These are phyloP conservation scores for Chrysaora quinquecirrha DNA, from an alignment of 30 jellyfish, hydroid and myxozoan species.

Conservation along the genomic window DNA sequence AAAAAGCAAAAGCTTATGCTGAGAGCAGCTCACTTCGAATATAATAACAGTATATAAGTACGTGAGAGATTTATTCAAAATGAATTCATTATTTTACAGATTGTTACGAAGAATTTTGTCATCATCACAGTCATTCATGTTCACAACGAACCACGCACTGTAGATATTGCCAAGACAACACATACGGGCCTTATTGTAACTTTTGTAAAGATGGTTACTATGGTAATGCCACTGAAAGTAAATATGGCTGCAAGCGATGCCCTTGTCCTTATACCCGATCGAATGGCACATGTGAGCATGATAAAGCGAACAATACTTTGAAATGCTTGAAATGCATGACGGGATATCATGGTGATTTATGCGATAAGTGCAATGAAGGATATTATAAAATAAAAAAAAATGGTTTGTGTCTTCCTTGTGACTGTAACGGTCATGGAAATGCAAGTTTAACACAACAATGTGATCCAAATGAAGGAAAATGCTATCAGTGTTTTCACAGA, in stretches of 20 bases:
- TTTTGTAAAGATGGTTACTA: conserved; percentile 60
- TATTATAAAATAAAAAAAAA: conserved; percentile 17
- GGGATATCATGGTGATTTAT: conserved; percentile 50
- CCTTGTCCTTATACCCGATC: conserved; percentile 57
- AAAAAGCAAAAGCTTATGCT: no score
- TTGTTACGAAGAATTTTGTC: conserved; percentile 59
- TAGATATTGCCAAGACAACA: conserved; percentile 46
- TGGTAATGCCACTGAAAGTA: conserved; percentile 67
- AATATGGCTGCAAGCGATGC: conserved; percentile 65
- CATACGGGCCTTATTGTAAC: conserved; percentile 58
- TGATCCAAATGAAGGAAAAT: conserved; percentile 53
- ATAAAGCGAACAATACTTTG: conserved; percentile 8
- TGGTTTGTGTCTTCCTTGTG: conserved; percentile 53
- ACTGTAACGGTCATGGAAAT: conserved; percentile 58
- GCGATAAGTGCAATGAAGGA: conserved; percentile 36
- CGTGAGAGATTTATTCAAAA: no score
- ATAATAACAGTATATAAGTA: no score
- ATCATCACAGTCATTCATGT: conserved; percentile 41
- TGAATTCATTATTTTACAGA: conserved; percentile 18
- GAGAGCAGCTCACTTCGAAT: no score
- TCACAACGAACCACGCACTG: conserved; percentile 14
- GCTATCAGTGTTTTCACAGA: conserved; percentile 40
- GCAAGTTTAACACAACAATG: conserved; percentile 42
- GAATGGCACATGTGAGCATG: conserved; percentile 37
- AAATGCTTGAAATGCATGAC: conserved; percentile 40